Percentiles rank a stretch among this genome's conserved stretches.
These are phyloP conservation scores for Cephus spinipes DNA, from an alignment of 2,888 invertebrate genomes.

Conservation along the genomic window DNA sequence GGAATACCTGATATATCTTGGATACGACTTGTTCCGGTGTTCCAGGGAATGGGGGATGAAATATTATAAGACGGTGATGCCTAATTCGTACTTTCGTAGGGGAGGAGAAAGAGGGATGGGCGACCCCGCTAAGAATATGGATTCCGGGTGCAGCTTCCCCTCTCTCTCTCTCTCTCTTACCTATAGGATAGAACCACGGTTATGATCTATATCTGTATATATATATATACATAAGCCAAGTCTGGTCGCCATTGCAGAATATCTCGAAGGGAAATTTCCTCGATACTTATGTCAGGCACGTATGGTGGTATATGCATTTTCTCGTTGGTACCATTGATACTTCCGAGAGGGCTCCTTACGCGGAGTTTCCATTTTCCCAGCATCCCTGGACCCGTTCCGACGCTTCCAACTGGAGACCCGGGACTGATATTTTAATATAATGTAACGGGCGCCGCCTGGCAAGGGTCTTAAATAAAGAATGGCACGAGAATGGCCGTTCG, in stretches of 20 bases:
- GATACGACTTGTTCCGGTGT: background rate
- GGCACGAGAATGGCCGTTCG: constrained; percentile 6
- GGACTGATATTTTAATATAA: constrained; percentile 22
- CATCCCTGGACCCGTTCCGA: background rate
- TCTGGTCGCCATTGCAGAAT: background rate
- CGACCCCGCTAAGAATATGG: background rate
- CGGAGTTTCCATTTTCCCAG: background rate
- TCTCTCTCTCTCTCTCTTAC: too few relatives aligned
- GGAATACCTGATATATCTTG: constrained; percentile 5
- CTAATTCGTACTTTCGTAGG: background rate
- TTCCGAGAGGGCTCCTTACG: background rate
- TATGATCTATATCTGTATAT: too few relatives aligned
- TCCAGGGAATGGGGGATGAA: background rate
- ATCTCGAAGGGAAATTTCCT: background rate
- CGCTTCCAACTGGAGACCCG: background rate
- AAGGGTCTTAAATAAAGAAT: constrained; percentile 18
- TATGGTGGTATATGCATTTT: background rate
- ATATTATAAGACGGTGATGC: background rate
- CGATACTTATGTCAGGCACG: background rate
- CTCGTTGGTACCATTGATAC: background rate
- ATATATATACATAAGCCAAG: background rate
- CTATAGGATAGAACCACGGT: too few relatives aligned
- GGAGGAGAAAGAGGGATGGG: background rate
- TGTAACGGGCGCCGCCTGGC: constrained; percentile 18
- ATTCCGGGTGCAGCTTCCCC: background rate